These are phyloP conservation scores for Callipepla californica DNA, from an alignment of 2,113 vertebrate species.

Conservation along the genomic window DNA sequence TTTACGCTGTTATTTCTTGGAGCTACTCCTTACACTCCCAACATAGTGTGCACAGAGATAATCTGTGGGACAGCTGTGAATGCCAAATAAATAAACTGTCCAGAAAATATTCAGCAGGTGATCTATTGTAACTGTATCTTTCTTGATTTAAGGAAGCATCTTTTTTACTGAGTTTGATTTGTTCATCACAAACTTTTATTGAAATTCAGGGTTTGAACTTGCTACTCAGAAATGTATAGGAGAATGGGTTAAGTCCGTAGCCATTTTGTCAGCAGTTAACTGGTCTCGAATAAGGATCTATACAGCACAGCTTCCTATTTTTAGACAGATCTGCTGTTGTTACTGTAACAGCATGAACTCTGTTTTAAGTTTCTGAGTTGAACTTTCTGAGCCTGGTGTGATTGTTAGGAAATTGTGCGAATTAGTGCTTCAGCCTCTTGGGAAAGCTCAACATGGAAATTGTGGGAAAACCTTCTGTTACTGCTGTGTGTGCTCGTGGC, in stretches of 20 bases:
- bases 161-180: background rate
- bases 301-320: rapidly evolving
- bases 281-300: background rate
- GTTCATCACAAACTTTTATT: background rate
- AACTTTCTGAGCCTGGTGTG: background rate
- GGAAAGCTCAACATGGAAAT: background rate
- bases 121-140: background rate
- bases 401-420: background rate
- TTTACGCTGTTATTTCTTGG: background rate
- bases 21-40: background rate
- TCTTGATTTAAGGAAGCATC: background rate
- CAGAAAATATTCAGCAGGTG: background rate
- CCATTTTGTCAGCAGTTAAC: background rate
- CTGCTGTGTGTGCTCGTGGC: rapidly evolving
- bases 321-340: background rate
- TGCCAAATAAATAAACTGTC: background rate
- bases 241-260: background rate
- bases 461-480: background rate
- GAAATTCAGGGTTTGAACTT: background rate
- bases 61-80: background rate
- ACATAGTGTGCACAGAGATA: rapidly evolving
- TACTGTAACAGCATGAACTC: background rate
- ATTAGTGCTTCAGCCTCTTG: background rate
- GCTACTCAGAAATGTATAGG: rapidly evolving
- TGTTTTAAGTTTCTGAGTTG: background rate